Percentiles rank a stretch among this genome's conserved stretches.
Conservation (phyloP, 2,113 vertebrate species). For the Spea multiplicata region DNA sequence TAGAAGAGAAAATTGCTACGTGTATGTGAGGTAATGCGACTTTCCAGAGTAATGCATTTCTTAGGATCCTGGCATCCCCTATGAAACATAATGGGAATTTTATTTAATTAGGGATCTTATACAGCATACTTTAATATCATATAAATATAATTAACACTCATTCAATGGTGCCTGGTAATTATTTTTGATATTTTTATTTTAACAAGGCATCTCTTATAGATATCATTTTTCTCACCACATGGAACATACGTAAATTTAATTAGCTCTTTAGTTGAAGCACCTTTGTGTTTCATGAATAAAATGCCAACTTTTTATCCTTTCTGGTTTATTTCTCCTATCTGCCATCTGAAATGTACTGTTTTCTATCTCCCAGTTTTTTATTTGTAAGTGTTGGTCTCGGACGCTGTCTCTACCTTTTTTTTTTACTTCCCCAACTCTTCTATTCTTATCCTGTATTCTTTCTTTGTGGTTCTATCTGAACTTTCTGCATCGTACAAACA, state of each 20-base stretch:
- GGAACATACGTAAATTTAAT: background rate
- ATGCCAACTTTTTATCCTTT: background rate
- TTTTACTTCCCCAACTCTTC: too few species aligned
- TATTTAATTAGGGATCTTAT: constrained; percentile 20
- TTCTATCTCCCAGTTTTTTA: too few species aligned
- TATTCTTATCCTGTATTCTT: too few species aligned
- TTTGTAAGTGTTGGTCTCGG: too few species aligned
- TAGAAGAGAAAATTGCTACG: background rate
- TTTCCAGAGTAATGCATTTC: constrained; percentile 1
- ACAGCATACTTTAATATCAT: constrained; percentile 17
- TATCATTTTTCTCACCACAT: constrained; percentile 19
- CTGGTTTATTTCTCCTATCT: too few species aligned
- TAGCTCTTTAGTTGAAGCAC: background rate
- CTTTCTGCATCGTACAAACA: too few species aligned
- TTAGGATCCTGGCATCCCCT: background rate
- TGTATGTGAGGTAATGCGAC: background rate
- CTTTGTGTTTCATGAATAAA: background rate
- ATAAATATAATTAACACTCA: constrained; percentile 37
- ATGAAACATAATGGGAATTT: constrained; percentile 22
- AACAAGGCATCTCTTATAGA: background rate
- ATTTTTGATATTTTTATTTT: constrained; percentile 20
- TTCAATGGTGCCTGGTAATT: constrained; percentile 20
- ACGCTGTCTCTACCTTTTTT: too few species aligned
- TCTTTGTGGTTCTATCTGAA: too few species aligned
- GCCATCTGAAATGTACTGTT: too few species aligned